Evolutionary conservation across 2,113 vertebrate species (phyloP).

Genomic region (Willisornis vidua): DNA sequence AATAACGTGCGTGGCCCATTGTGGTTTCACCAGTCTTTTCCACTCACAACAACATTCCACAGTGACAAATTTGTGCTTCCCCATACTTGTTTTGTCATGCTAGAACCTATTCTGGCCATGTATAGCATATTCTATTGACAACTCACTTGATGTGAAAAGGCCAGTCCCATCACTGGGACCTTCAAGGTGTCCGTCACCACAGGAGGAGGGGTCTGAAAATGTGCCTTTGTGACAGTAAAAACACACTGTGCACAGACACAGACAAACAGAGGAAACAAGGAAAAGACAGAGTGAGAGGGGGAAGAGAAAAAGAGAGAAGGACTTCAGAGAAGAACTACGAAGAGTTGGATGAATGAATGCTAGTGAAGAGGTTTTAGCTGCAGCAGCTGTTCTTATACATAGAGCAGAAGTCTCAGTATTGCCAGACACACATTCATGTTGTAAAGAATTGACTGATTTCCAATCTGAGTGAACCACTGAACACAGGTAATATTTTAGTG

Average conservation of each 20-base stretch:
- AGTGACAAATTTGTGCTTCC: neutral
- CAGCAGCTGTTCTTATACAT: neutral
- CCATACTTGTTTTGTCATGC: neutral
- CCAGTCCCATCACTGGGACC: constrained; percentile 87
- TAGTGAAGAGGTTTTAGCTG: constrained; percentile 23
- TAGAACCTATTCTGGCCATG: neutral
- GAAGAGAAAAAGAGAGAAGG: constrained; percentile 69
- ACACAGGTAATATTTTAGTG: neutral
- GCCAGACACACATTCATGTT: neutral
- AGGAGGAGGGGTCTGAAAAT: constrained; percentile 86
- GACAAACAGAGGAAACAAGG: constrained; percentile 74
- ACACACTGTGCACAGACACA: constrained; percentile 82
- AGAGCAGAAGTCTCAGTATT: neutral
- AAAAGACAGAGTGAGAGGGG: constrained; percentile 61
- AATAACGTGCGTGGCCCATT: neutral
- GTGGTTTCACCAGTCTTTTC: neutral
- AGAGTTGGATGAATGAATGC: constrained; percentile 56
- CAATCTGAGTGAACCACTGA: neutral
- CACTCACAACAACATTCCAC: neutral
- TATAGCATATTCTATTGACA: constrained; percentile 44
- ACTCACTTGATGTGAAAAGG: constrained; percentile 93
- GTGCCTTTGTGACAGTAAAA: constrained; percentile 88
- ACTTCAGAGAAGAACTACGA: constrained; percentile 73
- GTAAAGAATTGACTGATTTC: neutral
- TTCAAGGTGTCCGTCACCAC: constrained; percentile 88